Base-by-base conservation (phyloP, 2,797 vertebrate species). In the Acanthopagrus latus region DNA sequence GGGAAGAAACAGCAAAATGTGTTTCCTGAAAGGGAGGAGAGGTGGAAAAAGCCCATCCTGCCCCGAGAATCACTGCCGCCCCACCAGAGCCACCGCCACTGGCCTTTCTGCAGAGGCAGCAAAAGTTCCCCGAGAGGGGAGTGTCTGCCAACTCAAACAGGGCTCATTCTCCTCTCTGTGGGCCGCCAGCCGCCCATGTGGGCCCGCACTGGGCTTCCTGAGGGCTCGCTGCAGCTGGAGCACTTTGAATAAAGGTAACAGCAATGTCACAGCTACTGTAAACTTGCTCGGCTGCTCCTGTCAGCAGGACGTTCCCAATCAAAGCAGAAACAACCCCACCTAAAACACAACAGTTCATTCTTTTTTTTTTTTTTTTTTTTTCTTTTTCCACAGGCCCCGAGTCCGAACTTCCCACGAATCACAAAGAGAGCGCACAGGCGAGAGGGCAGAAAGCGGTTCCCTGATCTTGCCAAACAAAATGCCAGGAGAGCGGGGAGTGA, bases 1-100 rank as follows among this genome's bases (percentile, higher is more conserved):
- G 88, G 89, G 83, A 94, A 95, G 95, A 95, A 94, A 96, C 94
- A 94, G 95, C 95, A 88, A 98, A 97, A 98, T 98, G 96, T 98
- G 97, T 98, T 99, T 99, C 97, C 97, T 98, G 96, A 95, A 95
- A 96, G 92, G 93, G 95, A 96, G 95, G 95, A 96, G 97, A 97
- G 96, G 96, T 97, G 96, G 97, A 92, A 94, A 97, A 97, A 96
- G 95, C 93, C 96, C 95, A 96, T 97, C 96, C 96, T 97, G 97
- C 95, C 95, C 80, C 57, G 69, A 86, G 96, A 96, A 96, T 94
- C 94, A 94, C 94, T 87, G 94, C 94, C 83, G 79, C 84, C 81
- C 85, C 81, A 52, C 77, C 83, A 91, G 95, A 94, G 94, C 92
- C 91, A 94, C 95, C 94, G 86, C 91, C 76, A 86, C 96, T 96